Base-by-base conservation (phyloP, 2,888 invertebrate species). In the Drosophila hamatofila region DNA sequence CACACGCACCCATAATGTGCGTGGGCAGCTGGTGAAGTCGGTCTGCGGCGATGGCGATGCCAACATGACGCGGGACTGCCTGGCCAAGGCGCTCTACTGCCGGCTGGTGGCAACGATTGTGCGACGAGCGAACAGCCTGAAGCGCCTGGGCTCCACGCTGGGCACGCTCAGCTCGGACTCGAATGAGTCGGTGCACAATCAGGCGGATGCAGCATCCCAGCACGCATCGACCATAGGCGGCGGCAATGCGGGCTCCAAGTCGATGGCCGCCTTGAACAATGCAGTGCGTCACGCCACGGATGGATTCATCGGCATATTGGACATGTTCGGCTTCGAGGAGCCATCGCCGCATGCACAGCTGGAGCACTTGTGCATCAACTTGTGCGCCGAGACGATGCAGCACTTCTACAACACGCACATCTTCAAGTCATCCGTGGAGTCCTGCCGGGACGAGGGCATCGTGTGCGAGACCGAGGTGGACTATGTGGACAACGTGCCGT, bases 331-430 rank as follows among this genome's bases (percentile, higher is more conserved):
- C 7, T 98, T 98, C 93, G 98, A 98, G 94, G 97, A 97, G 92
- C 97, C 97, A 35, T 96, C 96, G 93, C 97, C 97, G 2, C 92
- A 92, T 67, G 96, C 97, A 86, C 97, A 97, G 81, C 94, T 98
- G 83, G 98, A 98, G 93, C 98, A 98, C 92, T 94, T 98, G 69
- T 98, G 98, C 93, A 97, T 98, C 88, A 98, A 98, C 93, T 94
- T 98, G 72, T 98, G 98, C 93, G 98, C 98, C 0, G 98, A 98
- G 94, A 98, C 98, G 37, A 97, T 98, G 97, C 98, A 98, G 93
- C 98, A 98, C 93, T 98, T 98, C 93, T 98, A 98, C 94, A 98
- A 98, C 93, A 98, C 98, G 60, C 98, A 98, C 93, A 97, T 98
- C 84, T 98, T 98, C 93, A 98, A 98, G 93, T 97, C 97, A 25